Evolutionary conservation across 2,113 vertebrate genomes (phyloP).

Genomic region (Clinocottus analis): DNA sequence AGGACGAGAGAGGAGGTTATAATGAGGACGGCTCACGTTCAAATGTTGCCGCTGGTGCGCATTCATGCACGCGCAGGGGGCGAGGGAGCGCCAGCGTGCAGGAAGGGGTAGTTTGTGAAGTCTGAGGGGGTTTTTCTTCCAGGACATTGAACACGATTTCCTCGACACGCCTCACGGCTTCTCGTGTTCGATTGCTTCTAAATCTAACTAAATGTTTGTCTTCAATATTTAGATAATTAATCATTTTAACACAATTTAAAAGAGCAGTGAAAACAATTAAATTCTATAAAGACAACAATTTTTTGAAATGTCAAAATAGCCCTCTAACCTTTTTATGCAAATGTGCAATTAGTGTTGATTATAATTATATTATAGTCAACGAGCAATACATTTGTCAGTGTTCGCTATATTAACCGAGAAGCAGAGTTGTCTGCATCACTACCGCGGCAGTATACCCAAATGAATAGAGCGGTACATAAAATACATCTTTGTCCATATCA

Average conservation of each 20-base stretch:
- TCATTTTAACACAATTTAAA: not conserved
- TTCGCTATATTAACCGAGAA: not conserved
- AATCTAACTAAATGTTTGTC: too few relatives aligned
- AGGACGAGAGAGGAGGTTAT: slow-evolving; percentile 23
- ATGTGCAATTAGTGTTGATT: not conserved
- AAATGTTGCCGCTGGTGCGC: not conserved
- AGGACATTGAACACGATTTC: not conserved
- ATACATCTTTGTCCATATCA: not conserved
- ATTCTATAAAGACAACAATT: not conserved
- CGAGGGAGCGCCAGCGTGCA: not conserved
- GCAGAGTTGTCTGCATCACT: not conserved
- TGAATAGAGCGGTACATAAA: not conserved
- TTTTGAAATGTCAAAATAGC: not conserved
- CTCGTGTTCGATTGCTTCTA: not conserved
- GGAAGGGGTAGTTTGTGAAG: not conserved
- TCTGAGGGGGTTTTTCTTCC: not conserved
- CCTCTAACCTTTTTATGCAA: not conserved
- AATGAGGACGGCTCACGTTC: not conserved
- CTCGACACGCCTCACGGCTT: not conserved
- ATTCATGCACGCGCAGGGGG: not conserved
- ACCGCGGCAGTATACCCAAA: not conserved
- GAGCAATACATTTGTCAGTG: too few relatives aligned
- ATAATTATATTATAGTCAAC: too few relatives aligned
- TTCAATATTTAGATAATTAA: not conserved
- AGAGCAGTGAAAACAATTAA: not conserved